These are phyloP conservation scores for Tachysurus fulvidraco DNA, from an alignment of 2,113 vertebrate species.

Conservation along the genomic window DNA sequence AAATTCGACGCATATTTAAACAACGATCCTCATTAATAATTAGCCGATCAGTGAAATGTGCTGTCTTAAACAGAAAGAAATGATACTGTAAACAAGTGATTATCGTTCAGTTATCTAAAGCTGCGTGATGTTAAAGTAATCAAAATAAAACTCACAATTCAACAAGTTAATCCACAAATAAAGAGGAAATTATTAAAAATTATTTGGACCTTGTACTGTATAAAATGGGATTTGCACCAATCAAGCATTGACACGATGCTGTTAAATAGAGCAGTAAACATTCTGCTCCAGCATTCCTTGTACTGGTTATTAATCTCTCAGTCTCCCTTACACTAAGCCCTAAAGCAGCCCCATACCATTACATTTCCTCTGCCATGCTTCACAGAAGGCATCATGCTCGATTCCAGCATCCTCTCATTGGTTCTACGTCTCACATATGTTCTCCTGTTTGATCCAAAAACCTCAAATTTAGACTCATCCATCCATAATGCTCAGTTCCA, in stretches of 20 bases:
- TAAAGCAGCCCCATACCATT: not conserved
- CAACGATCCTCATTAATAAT: too few relatives aligned
- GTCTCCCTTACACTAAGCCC: not conserved
- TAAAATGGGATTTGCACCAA: not conserved
- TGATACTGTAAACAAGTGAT: too few relatives aligned
- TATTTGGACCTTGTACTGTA: too few relatives aligned
- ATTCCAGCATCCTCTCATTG: not conserved
- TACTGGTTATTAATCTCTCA: not conserved
- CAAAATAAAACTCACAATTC: too few relatives aligned
- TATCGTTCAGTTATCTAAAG: too few relatives aligned
- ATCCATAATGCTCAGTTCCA: not conserved
- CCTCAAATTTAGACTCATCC: not conserved
- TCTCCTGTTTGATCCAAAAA: not conserved
- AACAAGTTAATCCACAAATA: too few relatives aligned
- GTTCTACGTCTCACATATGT: not conserved
- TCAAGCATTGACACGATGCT: not conserved
- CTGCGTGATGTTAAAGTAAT: too few relatives aligned
- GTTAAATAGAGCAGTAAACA: not conserved
- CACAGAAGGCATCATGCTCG: not conserved
- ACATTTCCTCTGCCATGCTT: not conserved
- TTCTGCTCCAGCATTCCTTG: not conserved
- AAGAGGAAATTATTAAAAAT: too few relatives aligned
- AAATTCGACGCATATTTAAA: too few relatives aligned
- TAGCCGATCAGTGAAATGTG: too few relatives aligned
- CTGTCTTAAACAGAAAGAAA: too few relatives aligned